Evolutionary conservation across 1,140 invertebrate species (phyloP), one percentile per base, ranked within the genome.

Genomic region (Antheraea pernyi): DNA sequence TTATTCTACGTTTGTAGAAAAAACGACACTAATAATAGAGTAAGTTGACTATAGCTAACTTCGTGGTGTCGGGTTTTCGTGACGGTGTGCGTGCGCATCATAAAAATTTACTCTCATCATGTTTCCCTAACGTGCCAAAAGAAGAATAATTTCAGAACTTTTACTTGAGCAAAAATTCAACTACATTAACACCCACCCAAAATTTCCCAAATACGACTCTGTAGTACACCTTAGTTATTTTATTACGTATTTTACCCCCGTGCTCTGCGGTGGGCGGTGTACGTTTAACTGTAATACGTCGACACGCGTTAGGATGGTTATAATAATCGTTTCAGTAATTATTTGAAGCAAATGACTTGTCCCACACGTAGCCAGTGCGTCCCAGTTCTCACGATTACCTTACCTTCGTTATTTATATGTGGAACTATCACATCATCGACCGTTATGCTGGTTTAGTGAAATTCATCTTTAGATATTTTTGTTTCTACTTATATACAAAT

Each of bases 271-370:
- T 80, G 79, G 84, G 84, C 84, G 86, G 80, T 78, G 68, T 78
- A 73, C 83, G 80, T 87, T 90, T 88, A 90, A 86, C 82, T 70
- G 78, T 80, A 77, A 77, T 78, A 84, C 74, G 86, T 87, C 81
- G 82, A 81, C 78, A 77, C 85, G 83, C 77, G 75, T 82, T 76
- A 68, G 65, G 74, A 80, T 79, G 81, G 72, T 80, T 79, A 75
- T 68, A 72, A 68, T 86, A 85, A 88, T 84, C 81, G 84, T 70
- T 83, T 62, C 75, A 67, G 79, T 89, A 87, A 89, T 89, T 87
- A 89, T 86, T 79, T 73, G 60, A 71, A 80, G 68, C 79, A 81
- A 86, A 86, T 86, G 76, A 86, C 79, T 84, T 79, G 72, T 79
- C 81, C 68, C 61, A 68, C 74, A 72, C 59, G 64, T 19, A 30